Conservation (phyloP, 30 jellyfish, hydroid and myxozoan species). For the Clytia hemisphaerica region DNA sequence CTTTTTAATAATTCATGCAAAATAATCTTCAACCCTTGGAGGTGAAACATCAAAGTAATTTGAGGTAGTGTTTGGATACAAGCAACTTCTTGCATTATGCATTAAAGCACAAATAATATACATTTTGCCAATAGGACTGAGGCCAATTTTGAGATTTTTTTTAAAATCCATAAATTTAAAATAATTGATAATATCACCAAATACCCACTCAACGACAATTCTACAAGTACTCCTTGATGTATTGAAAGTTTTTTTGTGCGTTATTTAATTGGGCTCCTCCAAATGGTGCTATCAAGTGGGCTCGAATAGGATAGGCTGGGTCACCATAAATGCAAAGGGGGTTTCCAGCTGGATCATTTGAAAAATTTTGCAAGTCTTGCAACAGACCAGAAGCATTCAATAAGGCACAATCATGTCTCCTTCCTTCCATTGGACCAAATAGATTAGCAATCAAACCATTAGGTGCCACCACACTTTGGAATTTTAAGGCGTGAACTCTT, state of each 20-base stretch:
- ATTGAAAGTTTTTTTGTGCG: constrained; percentile 31
- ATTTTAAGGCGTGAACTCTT: constrained; percentile 55
- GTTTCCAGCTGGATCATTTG: constrained; percentile 26
- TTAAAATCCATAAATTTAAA: too few species aligned
- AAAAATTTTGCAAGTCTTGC: constrained; percentile 11
- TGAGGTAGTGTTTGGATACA: constrained; percentile 40
- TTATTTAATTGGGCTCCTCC: constrained; percentile 6
- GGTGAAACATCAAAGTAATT: constrained; percentile 29
- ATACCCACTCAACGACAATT: constrained; percentile 45
- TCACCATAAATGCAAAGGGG: too few species aligned
- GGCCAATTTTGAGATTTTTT: too few species aligned
- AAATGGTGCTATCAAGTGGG: constrained; percentile 35
- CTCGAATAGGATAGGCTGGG: too few species aligned
- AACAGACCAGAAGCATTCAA: too few species aligned
- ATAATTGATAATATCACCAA: constrained; percentile 41
- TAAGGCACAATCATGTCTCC: constrained; percentile 30
- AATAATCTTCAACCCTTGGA: constrained; percentile 20
- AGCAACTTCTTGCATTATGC: constrained; percentile 40
- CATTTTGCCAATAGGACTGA: constrained; percentile 54
- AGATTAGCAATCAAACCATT: too few species aligned
- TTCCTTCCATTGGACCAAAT: constrained; percentile 49
- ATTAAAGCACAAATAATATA: constrained; percentile 54
- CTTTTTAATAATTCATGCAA: background rate
- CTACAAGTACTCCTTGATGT: constrained; percentile 39
- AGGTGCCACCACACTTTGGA: constrained; percentile 52